A percentile compares a stretch with the other conserved stretches of the same genome.
Conservation (phyloP, 53 echinoderm and acorn worm species). For the Apostichopus leukothele region DNA sequence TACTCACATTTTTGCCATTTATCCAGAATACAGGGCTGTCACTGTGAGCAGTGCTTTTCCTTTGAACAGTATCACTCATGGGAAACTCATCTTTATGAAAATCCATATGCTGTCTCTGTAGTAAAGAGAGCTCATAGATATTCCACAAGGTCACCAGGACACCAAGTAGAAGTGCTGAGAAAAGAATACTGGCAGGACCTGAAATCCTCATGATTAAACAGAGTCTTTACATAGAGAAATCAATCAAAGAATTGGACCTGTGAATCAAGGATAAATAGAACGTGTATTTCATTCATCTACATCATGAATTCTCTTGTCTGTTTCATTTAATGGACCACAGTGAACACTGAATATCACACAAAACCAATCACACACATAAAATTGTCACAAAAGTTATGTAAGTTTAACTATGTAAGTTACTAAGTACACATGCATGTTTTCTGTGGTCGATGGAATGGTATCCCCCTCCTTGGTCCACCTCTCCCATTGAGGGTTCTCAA, state of each 20-base stretch:
- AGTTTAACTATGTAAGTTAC: too few species aligned
- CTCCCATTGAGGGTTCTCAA: too few species aligned
- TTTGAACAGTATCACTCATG: neutral
- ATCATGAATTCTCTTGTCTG: too few species aligned
- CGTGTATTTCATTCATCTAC: too few species aligned
- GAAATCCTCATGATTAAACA: slow-evolving; percentile 38
- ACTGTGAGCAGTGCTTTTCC: neutral
- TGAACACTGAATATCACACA: too few species aligned
- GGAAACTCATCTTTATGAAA: slow-evolving; percentile 46
- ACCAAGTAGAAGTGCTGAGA: slow-evolving; percentile 67
- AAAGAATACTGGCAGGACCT: slow-evolving; percentile 41
- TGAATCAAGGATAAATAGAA: neutral
- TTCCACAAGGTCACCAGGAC: slow-evolving; percentile 86
- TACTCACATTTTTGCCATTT: slow-evolving; percentile 83
- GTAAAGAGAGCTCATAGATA: slow-evolving; percentile 77
- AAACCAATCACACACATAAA: too few species aligned
- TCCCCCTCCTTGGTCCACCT: too few species aligned
- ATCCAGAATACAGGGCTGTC: slow-evolving; percentile 77
- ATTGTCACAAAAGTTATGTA: too few species aligned
- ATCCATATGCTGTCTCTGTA: slow-evolving; percentile 78
- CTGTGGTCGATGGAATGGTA: too few species aligned
- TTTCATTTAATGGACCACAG: too few species aligned
- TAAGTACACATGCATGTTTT: too few species aligned
- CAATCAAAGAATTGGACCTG: neutral
- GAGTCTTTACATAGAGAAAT: neutral